Evolutionary conservation across 2,888 invertebrate species (phyloP), one percentile per base, ranked within the genome.

Genomic region (Aporophyla lueneburgensis): DNA sequence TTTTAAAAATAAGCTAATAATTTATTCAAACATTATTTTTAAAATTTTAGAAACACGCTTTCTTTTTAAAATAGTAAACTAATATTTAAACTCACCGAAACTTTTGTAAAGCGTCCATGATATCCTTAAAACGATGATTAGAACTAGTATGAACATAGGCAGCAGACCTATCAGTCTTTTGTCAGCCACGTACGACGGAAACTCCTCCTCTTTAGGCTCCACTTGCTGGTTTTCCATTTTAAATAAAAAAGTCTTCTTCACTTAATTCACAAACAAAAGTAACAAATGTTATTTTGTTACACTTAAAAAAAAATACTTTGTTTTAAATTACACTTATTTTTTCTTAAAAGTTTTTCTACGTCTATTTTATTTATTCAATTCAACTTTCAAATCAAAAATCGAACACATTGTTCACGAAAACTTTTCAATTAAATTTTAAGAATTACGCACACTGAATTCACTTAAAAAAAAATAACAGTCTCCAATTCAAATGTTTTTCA

Each of bases 61-160:
- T n/a, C 10, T 9, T n/a, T 9, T 16, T 33, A n/a, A 16, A 40
- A 21, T 14, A 5, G 6, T 27, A 33, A 54, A 19, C 5, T 16
- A 16, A 51, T 21, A 14, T 21, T 27, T 2, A 19, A 53, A 90
- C 94, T 94, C 72, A 94, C 94, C 93, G 24, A 91, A 91, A 74
- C 90, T 92, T 87, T 92, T 94, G 74, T 93, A 95, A 0, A 95
- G 66, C 0, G 94, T 91, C 90, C 94, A 95, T 9, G 95, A 90
- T 76, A 95, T 91, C 85, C 94, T 92, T 67, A 93, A 76, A 12
- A 96, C 89, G 46, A 95, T 91, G 0, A 95, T 90, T 4, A 93
- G 77, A 43, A 95, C 84, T 54, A 95, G 87, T 67, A 95, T 79
- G 62, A 95, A 91, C 85, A 95, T 90, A 1, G 95, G 95, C 61